phyloP scores from a whole-genome alignment of 2,888 invertebrate species.

The Andrena dorsata region DNA sequence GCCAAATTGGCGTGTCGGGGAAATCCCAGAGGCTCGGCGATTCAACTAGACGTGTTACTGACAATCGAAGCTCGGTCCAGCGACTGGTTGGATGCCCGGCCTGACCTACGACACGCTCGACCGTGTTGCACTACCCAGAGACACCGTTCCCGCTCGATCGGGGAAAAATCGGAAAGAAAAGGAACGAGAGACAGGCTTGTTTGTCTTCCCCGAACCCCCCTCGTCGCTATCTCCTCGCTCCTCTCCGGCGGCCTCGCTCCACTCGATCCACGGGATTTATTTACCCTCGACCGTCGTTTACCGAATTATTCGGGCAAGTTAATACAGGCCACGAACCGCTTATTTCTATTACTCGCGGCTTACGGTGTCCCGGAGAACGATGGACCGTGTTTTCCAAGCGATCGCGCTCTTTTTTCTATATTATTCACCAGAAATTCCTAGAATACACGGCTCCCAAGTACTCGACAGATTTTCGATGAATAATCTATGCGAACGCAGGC shows the following conservation, averaged over 20 bases:
- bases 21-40: constrained; percentile 50
- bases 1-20: constrained; percentile 60
- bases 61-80: constrained; percentile 53
- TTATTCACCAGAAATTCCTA: neutral
- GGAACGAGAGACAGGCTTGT: constrained; percentile 9
- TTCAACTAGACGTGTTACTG: constrained; percentile 50
- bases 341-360: constrained; percentile 12
- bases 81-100: constrained; percentile 17
- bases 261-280: neutral
- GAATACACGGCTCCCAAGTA: neutral
- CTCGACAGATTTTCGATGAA: neutral
- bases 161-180: constrained; percentile 11
- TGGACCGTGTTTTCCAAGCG: neutral
- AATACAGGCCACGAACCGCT: constrained; percentile 5
- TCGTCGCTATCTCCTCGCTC: neutral
- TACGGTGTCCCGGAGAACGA: neutral
- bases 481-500: neutral
- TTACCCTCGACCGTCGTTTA: constrained; percentile 13
- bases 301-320: constrained; percentile 10
- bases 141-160: neutral
- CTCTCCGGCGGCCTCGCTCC: neutral
- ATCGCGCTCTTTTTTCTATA: neutral
- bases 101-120: constrained; percentile 65
- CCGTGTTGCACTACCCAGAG: constrained; percentile 45
- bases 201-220: constrained; percentile 26